Evolutionary conservation across 2,797 vertebrate species (phyloP), one percentile per base, ranked within the genome.

Genomic region (Enteromius fasciolatus): DNA sequence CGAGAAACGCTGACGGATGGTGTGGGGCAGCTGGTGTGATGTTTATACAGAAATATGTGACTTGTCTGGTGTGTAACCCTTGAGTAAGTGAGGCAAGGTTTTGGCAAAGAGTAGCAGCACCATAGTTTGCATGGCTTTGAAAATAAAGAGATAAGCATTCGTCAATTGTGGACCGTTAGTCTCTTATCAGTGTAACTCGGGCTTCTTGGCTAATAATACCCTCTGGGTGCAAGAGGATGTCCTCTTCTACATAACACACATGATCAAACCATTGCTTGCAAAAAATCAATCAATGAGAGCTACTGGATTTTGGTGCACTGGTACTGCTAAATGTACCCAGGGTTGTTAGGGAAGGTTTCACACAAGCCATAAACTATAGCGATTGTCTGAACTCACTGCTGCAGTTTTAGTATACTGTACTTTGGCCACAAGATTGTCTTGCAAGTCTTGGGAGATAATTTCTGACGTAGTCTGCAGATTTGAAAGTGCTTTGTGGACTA

Each of bases 401-500:
- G 31, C 14, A 33, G 36, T 33, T 59, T 5, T 46, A 52, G 50
- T 8, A 5, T 28, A 5, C 6, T 15, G 57, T 6, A 81, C 69
- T 66, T 81, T 74, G 80, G 48, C 17, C 69, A 33, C 41, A 28
- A 72, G 57, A 52, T 73, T 73, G 44, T 50, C 12, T 33, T 20
- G n/a, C 20, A 23, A 18, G 33, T 41, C 50, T 48, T 61, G 25
- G 4, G 25, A 81, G 59, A 81, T 81, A 74, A 81, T 72, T 63
- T 63, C 54, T 80, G 41, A 4, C 54, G n/a, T 2, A 33, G 9
- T 41, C 17, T 52, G 80, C 69, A 66, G 57, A 39, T 74, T 81
- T 39, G 9, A 7, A 48, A 81, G 59, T 68, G 72, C n/a, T 23
- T 36, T 67, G 46, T 76, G 80, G 80, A 82, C 61, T 74, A 33